Conservation (phyloP, 2,113 vertebrate genomes). For the Chionis minor region DNA sequence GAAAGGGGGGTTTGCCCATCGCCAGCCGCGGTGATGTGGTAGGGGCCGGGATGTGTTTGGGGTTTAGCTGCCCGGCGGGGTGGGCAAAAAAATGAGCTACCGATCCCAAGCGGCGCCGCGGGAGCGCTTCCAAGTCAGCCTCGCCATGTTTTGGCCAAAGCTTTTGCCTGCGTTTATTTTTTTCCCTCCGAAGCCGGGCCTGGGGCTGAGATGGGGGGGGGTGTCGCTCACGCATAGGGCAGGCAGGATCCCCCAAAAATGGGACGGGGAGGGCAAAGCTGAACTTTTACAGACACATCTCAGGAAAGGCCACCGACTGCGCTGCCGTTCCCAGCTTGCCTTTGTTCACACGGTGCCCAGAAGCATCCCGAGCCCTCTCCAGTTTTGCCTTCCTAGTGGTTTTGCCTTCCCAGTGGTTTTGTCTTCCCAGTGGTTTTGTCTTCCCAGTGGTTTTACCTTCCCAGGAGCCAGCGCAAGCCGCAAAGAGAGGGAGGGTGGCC, state of each 20-base stretch:
- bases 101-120: fast-evolving
- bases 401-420: neutral
- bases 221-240: neutral
- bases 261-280: neutral
- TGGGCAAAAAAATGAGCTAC: neutral
- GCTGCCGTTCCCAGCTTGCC: fast-evolving
- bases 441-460: too few relatives aligned
- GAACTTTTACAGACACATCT: neutral
- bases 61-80: neutral
- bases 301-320: fast-evolving
- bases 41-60: neutral
- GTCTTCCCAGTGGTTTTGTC: too few relatives aligned
- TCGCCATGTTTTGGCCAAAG: neutral
- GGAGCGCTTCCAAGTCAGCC: neutral
- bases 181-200: neutral
- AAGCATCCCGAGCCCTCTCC: fast-evolving
- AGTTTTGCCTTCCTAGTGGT: too few relatives aligned
- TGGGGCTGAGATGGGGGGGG: neutral
- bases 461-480: neutral
- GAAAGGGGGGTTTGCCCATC: fast-evolving
- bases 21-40: fast-evolving
- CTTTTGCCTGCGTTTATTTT: neutral
- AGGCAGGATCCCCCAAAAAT: neutral
- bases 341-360: neutral
- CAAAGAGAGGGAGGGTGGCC: neutral